phyloP scores from a whole-genome alignment of 2,113 vertebrate species.

The Grantiella picta region DNA sequence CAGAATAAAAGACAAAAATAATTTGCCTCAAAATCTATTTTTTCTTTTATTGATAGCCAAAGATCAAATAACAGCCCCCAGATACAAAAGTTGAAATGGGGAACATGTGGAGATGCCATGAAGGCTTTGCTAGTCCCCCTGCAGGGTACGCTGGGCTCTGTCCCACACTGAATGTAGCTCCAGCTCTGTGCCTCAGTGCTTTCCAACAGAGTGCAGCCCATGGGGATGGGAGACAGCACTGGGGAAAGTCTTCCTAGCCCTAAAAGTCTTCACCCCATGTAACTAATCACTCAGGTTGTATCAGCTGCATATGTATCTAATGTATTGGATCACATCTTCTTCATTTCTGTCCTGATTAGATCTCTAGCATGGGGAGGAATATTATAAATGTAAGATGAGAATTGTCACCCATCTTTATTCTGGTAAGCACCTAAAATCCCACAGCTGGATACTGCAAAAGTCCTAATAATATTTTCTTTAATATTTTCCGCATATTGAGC shows the following conservation, averaged over 20 bases:
- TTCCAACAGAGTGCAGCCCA: accelerated
- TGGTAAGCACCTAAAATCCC: neutral
- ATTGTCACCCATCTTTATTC: constrained; percentile 60
- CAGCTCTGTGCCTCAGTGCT: neutral
- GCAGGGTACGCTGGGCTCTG: neutral
- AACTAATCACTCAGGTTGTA: neutral
- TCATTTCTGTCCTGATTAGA: constrained; percentile 43
- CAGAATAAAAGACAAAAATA: neutral
- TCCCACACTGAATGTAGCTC: neutral
- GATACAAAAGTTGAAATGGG: neutral
- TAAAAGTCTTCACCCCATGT: neutral
- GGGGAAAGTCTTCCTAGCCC: neutral
- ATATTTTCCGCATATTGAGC: neutral
- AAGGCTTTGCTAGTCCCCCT: neutral
- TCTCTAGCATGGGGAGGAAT: constrained; percentile 29
- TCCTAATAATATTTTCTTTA: constrained; percentile 57
- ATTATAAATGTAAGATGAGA: constrained; percentile 2
- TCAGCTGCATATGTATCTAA: neutral
- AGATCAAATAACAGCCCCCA: neutral
- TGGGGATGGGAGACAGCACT: neutral
- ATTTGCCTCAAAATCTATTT: neutral
- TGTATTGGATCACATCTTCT: neutral
- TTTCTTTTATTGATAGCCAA: neutral
- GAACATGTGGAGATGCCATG: neutral
- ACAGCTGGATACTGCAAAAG: constrained; percentile 34